Evolutionary conservation across 2,113 vertebrate genomes (phyloP).

Genomic region (Pygoscelis antarcticus): DNA sequence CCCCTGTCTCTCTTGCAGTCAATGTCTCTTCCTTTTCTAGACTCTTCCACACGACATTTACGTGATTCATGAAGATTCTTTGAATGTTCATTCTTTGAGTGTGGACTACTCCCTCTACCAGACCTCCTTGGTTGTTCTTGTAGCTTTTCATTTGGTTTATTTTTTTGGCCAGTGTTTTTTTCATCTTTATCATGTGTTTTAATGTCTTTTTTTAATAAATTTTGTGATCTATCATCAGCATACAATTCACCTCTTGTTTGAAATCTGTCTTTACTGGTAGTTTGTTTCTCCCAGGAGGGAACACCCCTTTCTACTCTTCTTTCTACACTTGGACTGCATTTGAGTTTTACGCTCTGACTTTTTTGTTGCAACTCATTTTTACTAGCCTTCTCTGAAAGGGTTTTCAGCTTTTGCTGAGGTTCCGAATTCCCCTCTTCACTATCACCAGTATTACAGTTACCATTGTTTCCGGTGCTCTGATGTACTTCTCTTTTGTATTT

Average conservation of each 20-base stretch:
- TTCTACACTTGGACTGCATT: conserved; percentile 48
- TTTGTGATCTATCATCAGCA: conserved; percentile 69
- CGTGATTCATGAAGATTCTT: conserved; percentile 60
- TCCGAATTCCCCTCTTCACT: conserved; percentile 45
- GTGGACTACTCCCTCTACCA: conserved; percentile 57
- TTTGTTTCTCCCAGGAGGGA: conserved; percentile 70
- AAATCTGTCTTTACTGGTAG: conserved; percentile 58
- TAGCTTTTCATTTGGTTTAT: conserved; percentile 57
- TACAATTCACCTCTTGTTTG: conserved; percentile 53
- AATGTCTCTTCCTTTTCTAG: conserved; percentile 55
- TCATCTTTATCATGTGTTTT: conserved; percentile 72
- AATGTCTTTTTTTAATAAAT: conserved; percentile 62
- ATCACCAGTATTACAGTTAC: not conserved
- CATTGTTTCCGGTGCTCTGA: not conserved
- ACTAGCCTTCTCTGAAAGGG: conserved; percentile 53
- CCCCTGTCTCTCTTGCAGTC: conserved; percentile 69
- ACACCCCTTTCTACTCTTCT: conserved; percentile 47
- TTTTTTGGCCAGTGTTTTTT: conserved; percentile 59
- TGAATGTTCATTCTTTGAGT: conserved; percentile 59
- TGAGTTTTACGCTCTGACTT: conserved; percentile 61
- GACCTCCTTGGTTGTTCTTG: conserved; percentile 68
- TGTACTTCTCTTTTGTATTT: conserved; percentile 61
- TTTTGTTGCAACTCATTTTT: conserved; percentile 66
- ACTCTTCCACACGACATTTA: conserved; percentile 66
- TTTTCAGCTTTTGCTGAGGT: conserved; percentile 54